Base-by-base conservation (phyloP, 2,113 vertebrate genomes). In the Pollachius pollachius region DNA sequence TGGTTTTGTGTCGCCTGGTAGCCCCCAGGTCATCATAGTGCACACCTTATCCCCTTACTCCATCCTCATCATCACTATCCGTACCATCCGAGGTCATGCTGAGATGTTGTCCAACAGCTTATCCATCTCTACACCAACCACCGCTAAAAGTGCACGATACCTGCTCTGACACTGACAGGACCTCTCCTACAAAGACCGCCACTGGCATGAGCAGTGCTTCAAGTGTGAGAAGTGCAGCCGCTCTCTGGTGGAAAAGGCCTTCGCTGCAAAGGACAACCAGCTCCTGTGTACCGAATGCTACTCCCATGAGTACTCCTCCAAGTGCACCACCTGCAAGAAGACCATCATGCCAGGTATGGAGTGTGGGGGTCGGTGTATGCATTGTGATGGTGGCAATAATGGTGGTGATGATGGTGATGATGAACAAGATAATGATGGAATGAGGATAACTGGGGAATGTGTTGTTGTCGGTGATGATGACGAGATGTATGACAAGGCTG, bases 401-500 rank as follows among this genome's bases (percentile, higher is more conserved):
- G 30, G 54, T 13, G 5, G 16, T 19, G 27, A 48, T n/a, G 13
- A 58, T 25, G 52, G 59, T 25, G 27, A 18, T 17, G 27, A 57
- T 15, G 13, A 58, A 17, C 19, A 64, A 37, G 21, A 64, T 9
- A 13, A 13, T 48, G 41, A 13, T 48, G 8, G 76, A 99, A 95
- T 93, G 92, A 98, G 96, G 86, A 95, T 94, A 65, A 89, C 99
- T 79, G 96, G 98, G 95, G 96, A 97, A 95, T 97, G 97, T 99
- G 86, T 2, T 1, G 1, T 6, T 34, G 15, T 15, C 23, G 30
- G 30, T 34, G 25, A 34, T n/a, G 34, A 16, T 56, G 41, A 16
- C 25, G 12, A 48, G 1, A 48, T 48, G 41, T 48, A 41, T 64
- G 62, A 11, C 54, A 9, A 9, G 37, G 62, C 5, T 34, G 62